A percentile compares a stretch with the other conserved stretches of the same genome.
Conservation (phyloP, 2,888 invertebrate genomes). For the Archips xylosteana region DNA sequence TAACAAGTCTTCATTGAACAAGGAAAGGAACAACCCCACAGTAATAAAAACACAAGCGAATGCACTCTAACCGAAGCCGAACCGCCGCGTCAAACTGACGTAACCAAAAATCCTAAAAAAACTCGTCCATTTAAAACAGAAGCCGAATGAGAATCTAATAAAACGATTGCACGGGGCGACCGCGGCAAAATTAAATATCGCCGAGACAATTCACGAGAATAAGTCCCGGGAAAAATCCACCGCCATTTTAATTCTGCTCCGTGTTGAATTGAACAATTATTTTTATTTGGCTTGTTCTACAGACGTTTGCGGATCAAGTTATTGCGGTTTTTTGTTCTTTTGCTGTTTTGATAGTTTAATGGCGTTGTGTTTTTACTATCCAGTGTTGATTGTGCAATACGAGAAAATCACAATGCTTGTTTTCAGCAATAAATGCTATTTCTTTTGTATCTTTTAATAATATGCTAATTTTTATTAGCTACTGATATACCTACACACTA, state of each 20-base stretch:
- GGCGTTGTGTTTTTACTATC: slow-evolving; percentile 1
- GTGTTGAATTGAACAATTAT: slow-evolving; percentile 53
- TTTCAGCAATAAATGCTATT: no score
- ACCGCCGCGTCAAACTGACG: slow-evolving; percentile 16
- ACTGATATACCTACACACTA: no score
- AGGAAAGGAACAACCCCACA: not conserved
- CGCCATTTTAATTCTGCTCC: slow-evolving; percentile 40
- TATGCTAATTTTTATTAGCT: no score
- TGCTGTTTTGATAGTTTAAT: slow-evolving; percentile 33
- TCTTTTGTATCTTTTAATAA: no score
- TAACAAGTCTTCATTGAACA: not conserved
- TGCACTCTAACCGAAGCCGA: not conserved
- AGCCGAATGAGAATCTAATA: slow-evolving; percentile 42
- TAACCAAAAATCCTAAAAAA: slow-evolving; percentile 22
- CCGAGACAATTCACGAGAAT: slow-evolving; percentile 46
- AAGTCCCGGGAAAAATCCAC: slow-evolving; percentile 37
- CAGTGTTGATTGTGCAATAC: not conserved
- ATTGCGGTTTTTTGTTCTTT: slow-evolving; percentile 29
- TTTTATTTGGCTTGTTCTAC: slow-evolving; percentile 50
- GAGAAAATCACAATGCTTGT: no score
- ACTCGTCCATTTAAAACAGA: slow-evolving; percentile 31
- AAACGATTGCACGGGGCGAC: slow-evolving; percentile 38
- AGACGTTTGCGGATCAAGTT: slow-evolving; percentile 35
- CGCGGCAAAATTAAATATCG: slow-evolving; percentile 50
- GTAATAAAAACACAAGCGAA: slow-evolving; percentile 6